Evolutionary conservation across 2,888 invertebrate genomes (phyloP), one percentile per base, ranked within the genome.

Genomic region (Sipunculus nudus): DNA sequence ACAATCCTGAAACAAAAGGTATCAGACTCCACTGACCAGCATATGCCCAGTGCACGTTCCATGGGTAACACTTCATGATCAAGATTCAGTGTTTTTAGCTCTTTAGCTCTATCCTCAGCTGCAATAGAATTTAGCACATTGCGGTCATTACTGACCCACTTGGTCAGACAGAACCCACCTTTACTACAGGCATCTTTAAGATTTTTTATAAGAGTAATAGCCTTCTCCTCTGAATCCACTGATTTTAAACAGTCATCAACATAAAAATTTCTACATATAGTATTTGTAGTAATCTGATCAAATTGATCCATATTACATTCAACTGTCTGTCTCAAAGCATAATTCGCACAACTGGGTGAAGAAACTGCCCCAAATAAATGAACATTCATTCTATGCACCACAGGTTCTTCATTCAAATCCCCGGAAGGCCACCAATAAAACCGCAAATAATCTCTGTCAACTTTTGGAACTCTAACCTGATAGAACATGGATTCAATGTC

Each of bases 191-290:
- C n/a, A n/a, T n/a, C n/a, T n/a, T n/a, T n/a, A n/a, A n/a, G n/a
- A n/a, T n/a, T n/a, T n/a, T 6, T 19, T 8, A 35, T 46, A 16
- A 19, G 26, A 1, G 26, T 1, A n/a, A n/a, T n/a, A n/a, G n/a
- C n/a, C n/a, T n/a, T n/a, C n/a, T n/a, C n/a, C n/a, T n/a, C n/a
- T n/a, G n/a, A n/a, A n/a, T n/a, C n/a, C n/a, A n/a, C n/a, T n/a
- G n/a, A n/a, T n/a, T n/a, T n/a, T n/a, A n/a, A 6, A 62, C 26
- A 3, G 48, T 68, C 61, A 49, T 67, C 61, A 5, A 67, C 56
- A 46, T 70, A 61, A 45, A 64, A 58, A 29, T 64, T 39, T 23
- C 41, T 21, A 1, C 28, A 52, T 10, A 67, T 6, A 48, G 53
- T 59, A n/a, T 47, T 23, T 3, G 39, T 35, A 32, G 35, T 40